These are phyloP conservation scores for Heloderma charlesbogerti DNA, from an alignment of 2,113 vertebrate species.

Conservation along the genomic window DNA sequence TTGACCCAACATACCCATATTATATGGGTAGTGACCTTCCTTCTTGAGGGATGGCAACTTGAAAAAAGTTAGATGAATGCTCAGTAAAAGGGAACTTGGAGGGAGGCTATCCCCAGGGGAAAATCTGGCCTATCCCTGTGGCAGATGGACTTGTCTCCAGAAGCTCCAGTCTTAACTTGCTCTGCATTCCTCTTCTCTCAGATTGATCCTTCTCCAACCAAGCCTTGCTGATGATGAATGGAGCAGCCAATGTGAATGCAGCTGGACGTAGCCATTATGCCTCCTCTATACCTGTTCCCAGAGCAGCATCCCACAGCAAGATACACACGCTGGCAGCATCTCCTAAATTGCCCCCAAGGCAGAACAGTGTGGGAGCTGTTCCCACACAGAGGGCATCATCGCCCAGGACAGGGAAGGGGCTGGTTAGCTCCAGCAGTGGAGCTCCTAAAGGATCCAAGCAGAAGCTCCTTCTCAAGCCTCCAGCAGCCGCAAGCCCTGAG, in stretches of 20 bases:
- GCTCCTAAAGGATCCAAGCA: constrained; percentile 60
- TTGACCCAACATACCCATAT: neutral
- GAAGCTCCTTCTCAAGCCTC: constrained; percentile 50
- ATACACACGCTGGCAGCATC: neutral
- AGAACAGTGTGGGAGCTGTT: constrained; percentile 47
- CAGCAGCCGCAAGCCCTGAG: neutral
- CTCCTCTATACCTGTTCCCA: constrained; percentile 79
- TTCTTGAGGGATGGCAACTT: neutral
- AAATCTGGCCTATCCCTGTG: neutral
- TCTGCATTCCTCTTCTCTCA: constrained; percentile 44
- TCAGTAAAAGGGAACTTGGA: neutral
- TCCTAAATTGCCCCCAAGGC: constrained; percentile 57
- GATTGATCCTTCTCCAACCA: neutral
- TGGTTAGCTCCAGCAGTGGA: neutral
- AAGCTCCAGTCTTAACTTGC: neutral
- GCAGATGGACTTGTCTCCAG: neutral
- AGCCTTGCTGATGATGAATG: constrained; percentile 57
- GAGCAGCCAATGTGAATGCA: constrained; percentile 70
- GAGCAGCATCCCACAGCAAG: constrained; percentile 67
- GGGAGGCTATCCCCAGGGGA: neutral
- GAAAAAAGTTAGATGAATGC: neutral
- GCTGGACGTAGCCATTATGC: constrained; percentile 63
- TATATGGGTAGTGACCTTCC: neutral
- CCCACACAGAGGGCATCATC: constrained; percentile 26
- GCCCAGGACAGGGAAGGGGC: constrained; percentile 41